Evolutionary conservation across 2,888 invertebrate genomes (phyloP).

Genomic region (Heliconius sara): DNA sequence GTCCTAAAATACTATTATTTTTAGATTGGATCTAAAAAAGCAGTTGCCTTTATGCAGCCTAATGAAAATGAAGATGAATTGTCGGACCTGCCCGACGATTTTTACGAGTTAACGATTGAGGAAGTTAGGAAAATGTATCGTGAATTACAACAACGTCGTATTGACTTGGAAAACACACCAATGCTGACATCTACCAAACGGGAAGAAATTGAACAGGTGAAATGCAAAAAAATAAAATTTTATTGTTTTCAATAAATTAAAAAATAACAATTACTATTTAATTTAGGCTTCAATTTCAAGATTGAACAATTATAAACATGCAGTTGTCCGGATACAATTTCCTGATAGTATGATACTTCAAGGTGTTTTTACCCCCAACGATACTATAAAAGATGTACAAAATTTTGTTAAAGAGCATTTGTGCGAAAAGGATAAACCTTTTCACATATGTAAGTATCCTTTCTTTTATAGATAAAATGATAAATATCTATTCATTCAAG

Average conservation of each 20-base stretch:
- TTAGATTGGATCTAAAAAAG: slow-evolving; percentile 89
- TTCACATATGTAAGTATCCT: slow-evolving; percentile 90
- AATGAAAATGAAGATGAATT: slow-evolving; percentile 81
- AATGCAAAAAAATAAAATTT: not conserved
- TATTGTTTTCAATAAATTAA: not conserved
- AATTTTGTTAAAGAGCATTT: slow-evolving; percentile 90
- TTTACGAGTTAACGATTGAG: slow-evolving; percentile 92
- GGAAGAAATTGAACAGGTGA: slow-evolving; percentile 57
- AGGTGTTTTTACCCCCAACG: slow-evolving; percentile 91
- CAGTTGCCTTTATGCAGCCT: slow-evolving; percentile 88
- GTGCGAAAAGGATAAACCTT: slow-evolving; percentile 85
- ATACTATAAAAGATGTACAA: slow-evolving; percentile 88
- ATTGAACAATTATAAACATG: slow-evolving; percentile 88
- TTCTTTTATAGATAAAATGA: not conserved
- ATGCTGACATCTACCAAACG: slow-evolving; percentile 84
- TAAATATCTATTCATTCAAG: not conserved
- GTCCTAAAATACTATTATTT: not conserved
- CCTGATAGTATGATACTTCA: slow-evolving; percentile 94
- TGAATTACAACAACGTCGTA: slow-evolving; percentile 87
- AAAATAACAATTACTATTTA: not conserved
- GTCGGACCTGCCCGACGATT: slow-evolving; percentile 92
- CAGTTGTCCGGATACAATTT: slow-evolving; percentile 93
- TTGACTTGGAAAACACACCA: slow-evolving; percentile 88
- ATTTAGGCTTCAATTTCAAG: slow-evolving; percentile 68
- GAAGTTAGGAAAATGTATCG: slow-evolving; percentile 91